Evolutionary conservation across 2,888 invertebrate genomes (phyloP), one percentile per base, ranked within the genome.

Genomic region (Resseliella maxima): DNA sequence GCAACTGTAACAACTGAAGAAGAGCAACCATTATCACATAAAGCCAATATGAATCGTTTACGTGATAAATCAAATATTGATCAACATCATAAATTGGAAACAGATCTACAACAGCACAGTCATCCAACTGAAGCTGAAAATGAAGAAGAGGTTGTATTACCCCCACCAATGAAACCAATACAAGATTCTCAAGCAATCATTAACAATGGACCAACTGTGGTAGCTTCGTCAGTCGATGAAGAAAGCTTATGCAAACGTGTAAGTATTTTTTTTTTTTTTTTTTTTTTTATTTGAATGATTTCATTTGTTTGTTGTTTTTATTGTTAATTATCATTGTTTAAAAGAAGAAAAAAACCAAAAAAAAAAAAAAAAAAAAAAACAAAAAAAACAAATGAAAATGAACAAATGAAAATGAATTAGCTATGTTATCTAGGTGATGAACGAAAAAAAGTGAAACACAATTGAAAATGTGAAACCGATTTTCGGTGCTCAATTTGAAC

Each of bases 161-260:
- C 98, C 86, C 98, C 98, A 50, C 98, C 98, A 0, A 98, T 98
- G 98, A 96, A 97, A 90, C 97, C 97, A n/a, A 96, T 97, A 88
- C 95, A 96, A 90, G 97, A 91, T 88, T 91, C 92, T 59, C 92
- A 92, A 88, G 89, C 91, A 88, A 91, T 91, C 87, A 91, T 91
- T 89, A 91, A 90, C 31, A 86, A 85, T 81, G 85, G 85, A 64
- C 86, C 85, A 72, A 86, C 64, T n/a, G 72, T 72, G 41, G 72
- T 72, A 1, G 90, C 91, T 88, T 91, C 90, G 87, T 89, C 90
- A 87, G 89, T 89, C 86, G 92, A 92, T 87, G 93, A 93, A 89
- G 92, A 93, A 89, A 92, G 92, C 89, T 92, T 93, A 87, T 92
- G 93, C 88, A 93, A 93, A 90, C 90, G 94, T 91, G 94, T 94